Evolutionary conservation across 1,140 invertebrate species (phyloP).

Genomic region (Lucilia cuprina): DNA sequence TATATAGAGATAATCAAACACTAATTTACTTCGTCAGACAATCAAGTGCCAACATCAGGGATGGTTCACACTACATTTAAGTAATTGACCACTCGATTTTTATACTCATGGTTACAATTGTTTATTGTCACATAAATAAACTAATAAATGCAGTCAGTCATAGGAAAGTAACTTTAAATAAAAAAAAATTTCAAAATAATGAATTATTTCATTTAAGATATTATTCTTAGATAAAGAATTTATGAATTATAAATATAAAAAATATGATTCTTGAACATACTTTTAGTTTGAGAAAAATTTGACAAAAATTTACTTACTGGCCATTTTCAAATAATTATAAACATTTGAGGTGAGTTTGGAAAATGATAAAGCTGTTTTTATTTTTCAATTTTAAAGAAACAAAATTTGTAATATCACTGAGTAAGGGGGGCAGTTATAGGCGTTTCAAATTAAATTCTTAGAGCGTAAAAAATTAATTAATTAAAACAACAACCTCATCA

Average conservation of each 20-base stretch:
- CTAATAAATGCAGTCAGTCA: background rate
- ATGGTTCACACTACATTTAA: background rate
- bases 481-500: constrained; percentile 33
- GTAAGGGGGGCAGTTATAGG: background rate
- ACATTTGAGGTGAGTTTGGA: background rate
- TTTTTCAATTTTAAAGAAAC: background rate
- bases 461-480: constrained; percentile 35
- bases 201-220: background rate
- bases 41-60: background rate
- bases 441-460: constrained; percentile 27
- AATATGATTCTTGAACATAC: background rate
- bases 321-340: background rate
- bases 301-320: background rate
- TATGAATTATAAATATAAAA: background rate
- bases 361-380: background rate
- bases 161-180: background rate
- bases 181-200: background rate
- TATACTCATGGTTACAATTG: background rate
- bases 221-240: background rate
- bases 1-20: too few species aligned
- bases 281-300: background rate
- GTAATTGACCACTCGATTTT: background rate
- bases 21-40: background rate
- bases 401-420: background rate
- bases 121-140: background rate